A percentile compares a stretch with the other conserved stretches of the same genome.
Conservation (phyloP, 2,888 invertebrate genomes). For the Erpobdella octoculata region DNA sequence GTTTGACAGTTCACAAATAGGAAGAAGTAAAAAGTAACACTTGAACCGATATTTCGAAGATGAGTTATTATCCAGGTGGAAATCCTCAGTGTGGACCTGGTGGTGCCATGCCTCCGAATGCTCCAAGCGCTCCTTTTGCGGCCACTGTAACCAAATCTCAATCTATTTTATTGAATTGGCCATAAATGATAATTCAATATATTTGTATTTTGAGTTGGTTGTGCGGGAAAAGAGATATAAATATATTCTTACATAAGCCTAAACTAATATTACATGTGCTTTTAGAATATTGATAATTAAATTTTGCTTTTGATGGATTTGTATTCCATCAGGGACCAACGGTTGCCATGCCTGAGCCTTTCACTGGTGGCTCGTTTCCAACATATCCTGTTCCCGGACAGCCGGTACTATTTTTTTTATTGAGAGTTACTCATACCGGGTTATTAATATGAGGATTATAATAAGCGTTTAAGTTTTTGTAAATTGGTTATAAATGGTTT, state of each 20-base stretch:
- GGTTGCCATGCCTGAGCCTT: constrained; percentile 17
- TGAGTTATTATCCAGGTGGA: constrained; percentile 1
- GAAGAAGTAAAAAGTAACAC: too few species aligned
- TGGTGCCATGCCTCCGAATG: background rate
- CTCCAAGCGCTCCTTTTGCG: background rate
- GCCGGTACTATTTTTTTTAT: too few species aligned
- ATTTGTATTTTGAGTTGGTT: background rate
- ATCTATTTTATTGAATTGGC: background rate
- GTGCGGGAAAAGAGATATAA: too few species aligned
- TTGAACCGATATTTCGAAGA: too few species aligned
- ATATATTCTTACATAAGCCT: too few species aligned
- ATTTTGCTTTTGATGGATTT: background rate
- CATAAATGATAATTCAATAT: background rate
- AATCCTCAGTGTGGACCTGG: background rate
- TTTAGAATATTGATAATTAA: background rate
- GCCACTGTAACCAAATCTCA: background rate
- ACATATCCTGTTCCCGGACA: constrained; percentile 22
- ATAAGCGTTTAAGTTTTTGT: too few species aligned
- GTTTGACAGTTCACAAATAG: too few species aligned
- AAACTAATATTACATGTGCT: too few species aligned
- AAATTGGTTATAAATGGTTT: too few species aligned
- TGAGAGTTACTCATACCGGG: too few species aligned
- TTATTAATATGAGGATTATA: too few species aligned
- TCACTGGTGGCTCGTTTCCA: constrained; percentile 19
- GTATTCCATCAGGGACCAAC: constrained; percentile 4